These are phyloP conservation scores for Nyctalus aviator DNA, from an alignment of 2,797 vertebrate species.

Conservation along the genomic window DNA sequence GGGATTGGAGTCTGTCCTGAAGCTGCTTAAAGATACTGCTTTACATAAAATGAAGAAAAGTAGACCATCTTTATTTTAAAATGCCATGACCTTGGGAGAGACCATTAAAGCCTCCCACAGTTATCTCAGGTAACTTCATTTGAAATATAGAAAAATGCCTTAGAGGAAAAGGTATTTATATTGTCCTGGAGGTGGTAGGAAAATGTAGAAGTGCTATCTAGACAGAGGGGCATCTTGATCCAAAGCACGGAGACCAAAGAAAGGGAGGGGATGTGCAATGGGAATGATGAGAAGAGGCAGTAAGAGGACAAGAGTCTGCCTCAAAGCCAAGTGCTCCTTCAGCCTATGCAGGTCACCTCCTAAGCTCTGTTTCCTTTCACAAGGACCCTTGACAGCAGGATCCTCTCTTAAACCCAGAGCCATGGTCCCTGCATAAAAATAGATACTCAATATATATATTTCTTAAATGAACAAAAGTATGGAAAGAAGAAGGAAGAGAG, in stretches of 20 bases:
- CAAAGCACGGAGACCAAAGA: neutral
- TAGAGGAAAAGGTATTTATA: neutral
- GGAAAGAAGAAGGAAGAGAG: neutral
- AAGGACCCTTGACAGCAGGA: neutral
- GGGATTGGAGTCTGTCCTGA: neutral
- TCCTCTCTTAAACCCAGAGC: neutral
- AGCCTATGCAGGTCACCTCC: neutral
- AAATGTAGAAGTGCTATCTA: neutral
- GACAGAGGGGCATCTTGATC: neutral
- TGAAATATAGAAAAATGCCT: neutral
- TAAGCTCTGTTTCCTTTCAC: neutral
- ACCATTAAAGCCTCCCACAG: neutral
- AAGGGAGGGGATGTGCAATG: neutral
- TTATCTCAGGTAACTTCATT: neutral
- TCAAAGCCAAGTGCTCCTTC: neutral
- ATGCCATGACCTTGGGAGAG: neutral
- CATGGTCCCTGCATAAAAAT: neutral
- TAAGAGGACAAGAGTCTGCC: neutral
- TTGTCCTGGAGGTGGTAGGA: neutral
- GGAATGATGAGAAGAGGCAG: neutral
- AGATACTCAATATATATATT: neutral
- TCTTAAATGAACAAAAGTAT: neutral
- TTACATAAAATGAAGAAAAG: slow-evolving; percentile 18
- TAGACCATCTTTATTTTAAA: neutral
- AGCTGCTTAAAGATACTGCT: neutral